Conservation (phyloP, 2,113 vertebrate genomes). For the Meleagris gallopavo region DNA sequence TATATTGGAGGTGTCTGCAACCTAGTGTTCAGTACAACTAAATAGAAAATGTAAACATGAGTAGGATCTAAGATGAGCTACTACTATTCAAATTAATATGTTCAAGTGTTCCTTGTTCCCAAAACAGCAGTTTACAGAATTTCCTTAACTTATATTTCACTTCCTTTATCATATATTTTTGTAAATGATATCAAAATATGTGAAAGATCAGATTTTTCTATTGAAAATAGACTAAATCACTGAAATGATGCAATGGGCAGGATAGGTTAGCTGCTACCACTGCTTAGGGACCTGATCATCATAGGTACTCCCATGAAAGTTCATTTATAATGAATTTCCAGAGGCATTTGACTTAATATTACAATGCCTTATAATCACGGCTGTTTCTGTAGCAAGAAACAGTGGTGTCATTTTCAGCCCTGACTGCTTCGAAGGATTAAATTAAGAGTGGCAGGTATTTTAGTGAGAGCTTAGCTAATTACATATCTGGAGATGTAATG, state of each 20-base stretch:
- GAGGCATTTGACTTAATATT: not conserved
- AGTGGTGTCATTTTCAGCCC: not conserved
- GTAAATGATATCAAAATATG: not conserved
- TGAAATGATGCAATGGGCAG: not conserved
- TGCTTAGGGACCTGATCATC: not conserved
- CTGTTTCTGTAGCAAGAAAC: not conserved
- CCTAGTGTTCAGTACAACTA: not conserved
- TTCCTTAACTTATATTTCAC: not conserved
- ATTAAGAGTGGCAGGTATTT: not conserved
- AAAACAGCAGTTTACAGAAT: not conserved
- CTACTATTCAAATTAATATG: not conserved
- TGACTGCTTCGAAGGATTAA: not conserved
- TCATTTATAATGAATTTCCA: not conserved
- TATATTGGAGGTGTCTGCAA: not conserved
- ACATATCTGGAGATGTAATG: constrained; percentile 14
- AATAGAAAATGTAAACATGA: not conserved
- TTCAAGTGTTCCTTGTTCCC: not conserved
- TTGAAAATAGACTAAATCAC: not conserved
- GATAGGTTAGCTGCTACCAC: not conserved
- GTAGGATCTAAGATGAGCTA: not conserved
- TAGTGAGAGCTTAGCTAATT: not conserved
- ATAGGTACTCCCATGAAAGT: not conserved
- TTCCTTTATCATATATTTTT: not conserved
- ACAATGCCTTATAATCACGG: not conserved
- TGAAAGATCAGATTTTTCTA: not conserved